Conservation (phyloP, 2,888 invertebrate genomes). For the Phaedon cochleariae region DNA sequence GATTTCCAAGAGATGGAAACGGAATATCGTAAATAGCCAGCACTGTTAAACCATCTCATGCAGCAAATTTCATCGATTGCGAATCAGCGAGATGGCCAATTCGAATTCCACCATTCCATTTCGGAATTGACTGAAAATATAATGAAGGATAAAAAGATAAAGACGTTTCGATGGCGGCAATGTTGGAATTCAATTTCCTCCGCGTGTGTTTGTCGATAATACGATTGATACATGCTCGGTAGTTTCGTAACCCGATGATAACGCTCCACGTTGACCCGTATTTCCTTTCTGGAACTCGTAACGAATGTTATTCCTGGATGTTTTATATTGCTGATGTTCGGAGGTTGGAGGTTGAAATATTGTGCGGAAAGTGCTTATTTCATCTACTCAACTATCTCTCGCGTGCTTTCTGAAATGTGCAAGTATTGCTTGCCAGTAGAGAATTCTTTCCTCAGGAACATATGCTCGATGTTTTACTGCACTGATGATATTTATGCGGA, state of each 20-base stretch:
- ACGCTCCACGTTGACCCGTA: slow-evolving; percentile 42
- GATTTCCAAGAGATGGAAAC: no score
- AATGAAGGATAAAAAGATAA: slow-evolving; percentile 37
- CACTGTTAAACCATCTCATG: no score
- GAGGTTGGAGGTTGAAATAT: slow-evolving; percentile 21
- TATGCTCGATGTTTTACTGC: no score
- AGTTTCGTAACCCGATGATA: slow-evolving; percentile 45
- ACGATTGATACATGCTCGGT: slow-evolving; percentile 48
- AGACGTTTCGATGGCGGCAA: slow-evolving; percentile 40
- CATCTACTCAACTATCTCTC: background rate
- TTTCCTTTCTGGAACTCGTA: slow-evolving; percentile 35
- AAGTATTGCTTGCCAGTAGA: no score
- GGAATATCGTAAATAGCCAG: no score
- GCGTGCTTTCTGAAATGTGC: no score
- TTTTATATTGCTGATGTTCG: slow-evolving; percentile 31
- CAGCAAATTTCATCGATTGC: no score
- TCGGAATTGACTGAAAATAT: slow-evolving; percentile 31
- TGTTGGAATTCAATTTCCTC: slow-evolving; percentile 48
- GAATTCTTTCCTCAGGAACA: no score
- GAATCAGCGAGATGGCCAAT: no score
- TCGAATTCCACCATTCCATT: background rate
- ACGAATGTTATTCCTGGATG: slow-evolving; percentile 38
- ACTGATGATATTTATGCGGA: no score
- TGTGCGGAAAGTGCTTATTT: background rate
- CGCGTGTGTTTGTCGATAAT: slow-evolving; percentile 42